Evolutionary conservation across 1,140 invertebrate species (phyloP), one percentile per base, ranked within the genome.

Genomic region (Heliothis virescens): DNA sequence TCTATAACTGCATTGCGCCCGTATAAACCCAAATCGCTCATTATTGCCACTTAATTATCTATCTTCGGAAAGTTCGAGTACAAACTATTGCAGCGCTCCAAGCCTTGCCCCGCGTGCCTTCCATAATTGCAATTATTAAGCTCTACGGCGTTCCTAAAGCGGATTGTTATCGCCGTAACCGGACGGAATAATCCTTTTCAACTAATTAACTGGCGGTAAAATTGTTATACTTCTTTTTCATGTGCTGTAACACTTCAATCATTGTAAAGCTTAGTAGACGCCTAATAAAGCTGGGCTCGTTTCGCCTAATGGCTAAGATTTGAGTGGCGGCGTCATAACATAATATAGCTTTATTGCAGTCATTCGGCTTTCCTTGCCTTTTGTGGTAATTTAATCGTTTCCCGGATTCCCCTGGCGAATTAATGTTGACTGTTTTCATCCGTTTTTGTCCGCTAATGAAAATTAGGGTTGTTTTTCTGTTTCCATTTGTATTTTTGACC

Each of bases 321-420:
- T 85, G 84, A 87, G 84, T 85, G 83, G 84, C 79, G 67, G 79
- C 63, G 75, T 73, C 73, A 82, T 87, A 87, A 82, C 83, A 79
- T 79, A 81, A 62, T 82, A 82, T 77, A 55, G 84, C 83, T 91
- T 91, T 89, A 91, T 91, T 81, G 81, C 86, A 79, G 81, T 82
- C 84, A 88, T 89, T 85, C 81, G 82, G 76, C 85, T 87, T 77
- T 84, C 85, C 85, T 82, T 85, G 82, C 81, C 69, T 84, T 90
- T 88, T 88, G 90, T 85, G 86, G 86, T 90, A 88, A 92, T 92
- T 92, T 91, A 87, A 91, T 90, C 86, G 87, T 83, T 88, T 87
- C 83, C 80, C 21, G 62, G 82, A 86, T 80, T 57, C 62, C 48
- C 47, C 48, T 18, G 72, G 50, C 16, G 18, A 69, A 75, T 82